These are phyloP conservation scores for Theropithecus gelada DNA, from an alignment of 2,113 vertebrate species.

Conservation along the genomic window DNA sequence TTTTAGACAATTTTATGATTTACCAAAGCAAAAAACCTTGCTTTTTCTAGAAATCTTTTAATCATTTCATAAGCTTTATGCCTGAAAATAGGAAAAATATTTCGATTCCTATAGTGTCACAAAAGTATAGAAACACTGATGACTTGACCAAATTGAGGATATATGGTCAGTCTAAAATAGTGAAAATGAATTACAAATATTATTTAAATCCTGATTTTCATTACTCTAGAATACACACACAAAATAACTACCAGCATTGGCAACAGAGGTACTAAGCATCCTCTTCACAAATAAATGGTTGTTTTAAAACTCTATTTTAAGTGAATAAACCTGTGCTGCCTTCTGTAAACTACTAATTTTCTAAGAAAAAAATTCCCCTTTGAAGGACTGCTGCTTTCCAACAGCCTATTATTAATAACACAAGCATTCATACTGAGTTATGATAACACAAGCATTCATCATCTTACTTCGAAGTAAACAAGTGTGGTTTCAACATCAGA, in stretches of 20 bases:
- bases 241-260: neutral
- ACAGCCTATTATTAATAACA: neutral
- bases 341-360: constrained; percentile 25
- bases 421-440: neutral
- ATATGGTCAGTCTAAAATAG: neutral
- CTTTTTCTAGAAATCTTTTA: constrained; percentile 16
- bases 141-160: neutral
- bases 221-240: neutral
- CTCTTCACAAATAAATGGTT: neutral
- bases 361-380: neutral
- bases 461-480: neutral
- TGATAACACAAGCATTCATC: neutral
- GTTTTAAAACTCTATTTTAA: constrained; percentile 46
- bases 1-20: constrained; percentile 3
- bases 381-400: neutral
- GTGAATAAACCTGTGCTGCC: neutral
- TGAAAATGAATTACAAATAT: constrained; percentile 15
- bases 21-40: neutral
- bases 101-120: neutral
- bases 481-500: neutral
- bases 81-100: neutral
- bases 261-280: neutral
- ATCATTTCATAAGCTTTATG: constrained; percentile 14
- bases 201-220: neutral
- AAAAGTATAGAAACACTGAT: neutral